These are phyloP conservation scores for Drosophila neonasuta DNA, from an alignment of 2,888 invertebrate genomes.

Conservation along the genomic window DNA sequence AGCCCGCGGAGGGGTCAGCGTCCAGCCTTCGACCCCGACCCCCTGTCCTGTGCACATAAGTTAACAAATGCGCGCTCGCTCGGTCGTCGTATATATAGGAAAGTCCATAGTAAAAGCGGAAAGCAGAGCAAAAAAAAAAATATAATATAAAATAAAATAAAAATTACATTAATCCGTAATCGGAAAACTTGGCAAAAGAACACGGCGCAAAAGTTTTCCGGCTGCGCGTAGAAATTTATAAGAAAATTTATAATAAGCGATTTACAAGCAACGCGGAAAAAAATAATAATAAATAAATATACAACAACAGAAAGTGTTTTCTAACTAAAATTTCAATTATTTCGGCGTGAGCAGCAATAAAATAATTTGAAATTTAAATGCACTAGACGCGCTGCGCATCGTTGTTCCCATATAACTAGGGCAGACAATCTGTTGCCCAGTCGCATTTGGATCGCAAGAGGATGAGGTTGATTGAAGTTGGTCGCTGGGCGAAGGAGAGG, in stretches of 20 bases:
- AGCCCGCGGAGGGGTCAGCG: constrained; percentile 54
- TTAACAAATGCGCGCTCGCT: constrained; percentile 28
- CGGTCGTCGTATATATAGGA: constrained; percentile 1
- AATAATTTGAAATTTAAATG: constrained; percentile 76
- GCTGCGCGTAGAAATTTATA: constrained; percentile 56
- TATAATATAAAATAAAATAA: constrained; percentile 42
- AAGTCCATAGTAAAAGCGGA: constrained; percentile 12
- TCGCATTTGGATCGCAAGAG: constrained; percentile 7
- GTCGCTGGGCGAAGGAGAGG: not conserved
- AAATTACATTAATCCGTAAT: constrained; percentile 79
- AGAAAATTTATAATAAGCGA: constrained; percentile 70
- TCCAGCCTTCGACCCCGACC: constrained; percentile 1
- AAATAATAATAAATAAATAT: constrained; percentile 21
- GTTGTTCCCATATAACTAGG: constrained; percentile 32
- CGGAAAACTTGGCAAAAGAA: constrained; percentile 74
- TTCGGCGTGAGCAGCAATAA: constrained; percentile 58
- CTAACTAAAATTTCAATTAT: constrained; percentile 76
- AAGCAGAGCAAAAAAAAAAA: constrained; percentile 28
- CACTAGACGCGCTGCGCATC: constrained; percentile 38
- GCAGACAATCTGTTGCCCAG: constrained; percentile 68
- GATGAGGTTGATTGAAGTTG: not conserved
- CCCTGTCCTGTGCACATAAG: constrained; percentile 26
- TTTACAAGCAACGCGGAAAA: constrained; percentile 58
- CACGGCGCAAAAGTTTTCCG: constrained; percentile 59
- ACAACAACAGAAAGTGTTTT: constrained; percentile 59